Evolutionary conservation across 2,797 vertebrate species (phyloP), one percentile per base, ranked within the genome.

Genomic region (Spondyliosoma cantharus): DNA sequence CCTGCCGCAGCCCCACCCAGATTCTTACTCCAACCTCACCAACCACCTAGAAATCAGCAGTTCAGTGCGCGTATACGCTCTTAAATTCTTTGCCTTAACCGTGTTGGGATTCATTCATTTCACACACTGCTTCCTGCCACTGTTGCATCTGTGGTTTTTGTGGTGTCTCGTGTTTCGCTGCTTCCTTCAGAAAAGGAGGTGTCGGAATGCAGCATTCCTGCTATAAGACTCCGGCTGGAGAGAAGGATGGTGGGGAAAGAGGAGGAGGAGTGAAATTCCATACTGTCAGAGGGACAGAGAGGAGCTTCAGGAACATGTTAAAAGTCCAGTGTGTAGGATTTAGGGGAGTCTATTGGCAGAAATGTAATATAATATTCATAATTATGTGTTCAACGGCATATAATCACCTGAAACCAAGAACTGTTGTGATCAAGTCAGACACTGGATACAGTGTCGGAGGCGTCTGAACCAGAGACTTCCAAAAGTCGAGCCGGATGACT

Each of bases 211-310:
- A 71, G 13, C 25, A 20, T 9, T 37, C 37, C 37, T 11, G 37
- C 37, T 37, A 37, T 37, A 37, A 37, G 37, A 37, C 7, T 37
- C 37, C 32, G 56, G 32, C 50, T 72, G 52, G 46, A 71, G 76
- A 62, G 48, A 67, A 43, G 24, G 49, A 74, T 70, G 53, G 48
- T 2, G 58, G 56, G 43, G 52, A 81, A 52, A 29, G 37, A 37
- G 59, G 63, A 59, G 58, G 32, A 13, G 68, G 78, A 76, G 69
- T 74, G 78, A 81, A 85, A 92, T 88, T 90, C 89, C 85, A 82
- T 60, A 64, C 71, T 8, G 76, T 85, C 83, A 22, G 56, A 71
- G 65, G 80, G 74, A 85, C 73, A 73, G 52, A n/a, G 74, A 87
- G 79, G 74, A 81, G 76, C 37, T 72, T 71, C 24, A 71, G 29